Conservation (phyloP, 2,797 vertebrate genomes). For the Argentina silus region DNA sequence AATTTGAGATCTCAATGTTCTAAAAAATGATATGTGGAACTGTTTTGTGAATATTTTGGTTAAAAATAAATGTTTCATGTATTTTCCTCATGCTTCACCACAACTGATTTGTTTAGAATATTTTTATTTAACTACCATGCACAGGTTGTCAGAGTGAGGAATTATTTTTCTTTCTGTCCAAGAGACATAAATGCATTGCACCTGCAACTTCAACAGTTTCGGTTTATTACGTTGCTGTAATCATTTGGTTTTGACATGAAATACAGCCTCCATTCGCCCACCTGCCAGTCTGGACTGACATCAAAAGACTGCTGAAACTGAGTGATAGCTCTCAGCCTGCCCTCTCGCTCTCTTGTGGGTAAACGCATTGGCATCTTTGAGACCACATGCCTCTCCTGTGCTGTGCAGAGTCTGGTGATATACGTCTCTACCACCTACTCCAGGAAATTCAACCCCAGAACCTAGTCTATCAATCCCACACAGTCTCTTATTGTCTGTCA, state of each 20-base stretch:
- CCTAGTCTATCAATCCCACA: conserved; percentile 22
- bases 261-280: conserved; percentile 40
- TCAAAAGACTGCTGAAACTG: conserved; percentile 43
- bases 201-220: conserved; percentile 47
- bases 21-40: not conserved
- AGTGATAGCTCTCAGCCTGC: conserved; percentile 33
- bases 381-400: conserved; percentile 22
- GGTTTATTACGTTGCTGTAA: conserved; percentile 42
- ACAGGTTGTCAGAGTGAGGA: conserved; percentile 17
- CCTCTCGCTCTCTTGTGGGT: conserved; percentile 18
- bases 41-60: conserved; percentile 25
- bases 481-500: conserved; percentile 29
- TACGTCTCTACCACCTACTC: conserved; percentile 22
- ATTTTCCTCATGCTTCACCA: not conserved
- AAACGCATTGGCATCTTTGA: conserved; percentile 29
- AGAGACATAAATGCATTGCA: conserved; percentile 46
- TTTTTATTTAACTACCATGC: not conserved
- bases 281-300: conserved; percentile 53
- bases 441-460: conserved; percentile 12
- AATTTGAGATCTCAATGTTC: conserved; percentile 10
- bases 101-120: conserved; percentile 1
- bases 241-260: conserved; percentile 45
- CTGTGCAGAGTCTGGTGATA: conserved; percentile 24
- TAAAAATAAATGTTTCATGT: conserved; percentile 46
- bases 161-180: conserved; percentile 15